Base-by-base conservation (phyloP, 2,797 vertebrate species). In the Coregonus suidteri region DNA sequence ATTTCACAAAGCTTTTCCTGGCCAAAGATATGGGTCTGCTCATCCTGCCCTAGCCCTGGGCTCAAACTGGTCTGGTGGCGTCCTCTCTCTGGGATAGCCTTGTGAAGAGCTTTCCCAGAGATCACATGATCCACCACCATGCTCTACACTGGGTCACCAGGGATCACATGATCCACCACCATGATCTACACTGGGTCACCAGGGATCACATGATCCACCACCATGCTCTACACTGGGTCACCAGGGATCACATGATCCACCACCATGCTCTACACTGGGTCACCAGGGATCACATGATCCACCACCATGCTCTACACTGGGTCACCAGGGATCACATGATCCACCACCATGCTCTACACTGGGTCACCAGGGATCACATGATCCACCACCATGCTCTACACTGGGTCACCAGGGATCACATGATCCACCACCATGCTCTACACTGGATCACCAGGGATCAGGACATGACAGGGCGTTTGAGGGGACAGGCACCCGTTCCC, bases 401-500 rank as follows among this genome's bases (percentile, higher is more conserved):
- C 34, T 34, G 34, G 34, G 34, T 34, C 4, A 34, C 34, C 34
- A 34, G 34, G 34, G 34, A 34, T 3, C 3, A 34, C 34, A 34
- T 34, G 34, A 34, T 3, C 34, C 34, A 34, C 34, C 34, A 34
- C 34, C 34, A 34, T 78, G 72, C 51, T 75, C 69, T 77, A 37
- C 53, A 4, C 7, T 18, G 69, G 71, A 16, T 16, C 78, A 13
- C 14, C 16, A 62, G 59, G 69, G 65, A 47, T 79, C 68, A 76
- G 84, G 80, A 81, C 51, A 65, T 82, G 81, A 81, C 77, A 71
- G 47, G 78, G 74, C 74, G 75, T 74, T 81, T 71, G 84, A 79
- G 81, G 82, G 81, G 83, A 80, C 62, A 73, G 81, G 84, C 81
- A 78, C 73, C 67, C 30, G 90, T 93, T 87, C 85, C 89, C 90